Evolutionary conservation across 2,888 invertebrate genomes (phyloP), one percentile per base, ranked within the genome.

Genomic region (Buathra laborator): DNA sequence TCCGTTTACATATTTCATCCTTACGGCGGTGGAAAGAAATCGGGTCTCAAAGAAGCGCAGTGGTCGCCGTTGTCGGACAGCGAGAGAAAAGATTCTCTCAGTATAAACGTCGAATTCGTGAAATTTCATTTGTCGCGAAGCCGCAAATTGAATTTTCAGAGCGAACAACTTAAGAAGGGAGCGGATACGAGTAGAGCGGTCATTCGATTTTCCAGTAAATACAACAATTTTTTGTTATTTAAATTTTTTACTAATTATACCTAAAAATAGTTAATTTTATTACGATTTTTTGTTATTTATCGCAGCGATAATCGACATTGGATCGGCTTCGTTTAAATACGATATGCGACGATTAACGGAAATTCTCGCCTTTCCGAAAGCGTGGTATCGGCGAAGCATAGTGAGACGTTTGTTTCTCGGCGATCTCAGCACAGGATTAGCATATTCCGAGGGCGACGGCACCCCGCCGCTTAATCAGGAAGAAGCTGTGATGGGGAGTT

Each of bases 1-100:
- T 99, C 98, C 1, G 97, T 99, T 3, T 99, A 98, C 94, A 98
- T 99, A 91, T 99, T 99, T 95, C 99, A 99, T 94, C 99, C 99
- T 0, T 99, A 99, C 93, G 99, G 99, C 7, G 97, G 97, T 70
- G 96, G 96, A 5, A 98, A 98, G 94, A 98, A 98, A 94, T 95
- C 97, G 72, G 96, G 97, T 9, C 89, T 95, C 9, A 97, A 97
- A 92, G 97, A 97, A 92, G 96, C 97, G 0, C 98, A 98, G 93
- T 98, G 98, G 96, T 97, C 98, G 0, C 98, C 98, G 0, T 94
- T 98, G 3, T 96, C 97, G 0, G 98, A 98, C 91, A 97, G 97
- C 86, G 98, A 98, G 94, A 95, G 99, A 71, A 99, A 99, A 93
- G 99, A 99, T 94, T 99, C 99, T 0, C 95, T 99, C 10, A 98